Evolutionary conservation across 53 echinoderm and acorn worm species (phyloP), one percentile per base, ranked within the genome.

Genomic region (Holothuria scabra): DNA sequence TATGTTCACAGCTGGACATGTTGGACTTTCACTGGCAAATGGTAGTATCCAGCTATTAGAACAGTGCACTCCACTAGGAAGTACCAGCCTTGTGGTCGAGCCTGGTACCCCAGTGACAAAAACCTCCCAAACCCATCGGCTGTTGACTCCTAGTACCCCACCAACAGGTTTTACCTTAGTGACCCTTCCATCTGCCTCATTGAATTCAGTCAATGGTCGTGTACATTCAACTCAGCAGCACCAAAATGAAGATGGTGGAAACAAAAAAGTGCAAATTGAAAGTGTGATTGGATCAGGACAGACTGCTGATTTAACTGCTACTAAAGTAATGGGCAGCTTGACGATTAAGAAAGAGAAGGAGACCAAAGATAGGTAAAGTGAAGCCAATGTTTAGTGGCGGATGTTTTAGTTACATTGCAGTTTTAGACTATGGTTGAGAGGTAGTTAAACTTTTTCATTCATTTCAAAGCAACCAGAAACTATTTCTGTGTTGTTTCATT

Each of bases 1-100:
- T 0, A 49, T 69, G 11, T 86, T 83, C 20, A 59, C 90, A 9
- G 48, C 83, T 18, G 88, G 85, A 11, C 90, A 89, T 20, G 76
- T 93, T 32, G 96, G 96, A 18, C 71, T 96, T 49, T 89, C 93
- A 8, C 80, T 96, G 19, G 91, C 92, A 68, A 91, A 88, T 33
- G 91, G 89, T 14, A 92, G 87, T 41, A 84, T 93, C 25, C 79
- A n/a, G n/a, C n/a, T 93, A 22, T 65, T 93, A 59, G 92, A 92
- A 68, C 88, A 88, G 33, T 86, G 72, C 71, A 90, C 92, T 38
- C 76, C 88, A 25, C 89, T 72, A 46, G 69, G 79, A 6, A 88
- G 75, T 12, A 69, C 83, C 13, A 85, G 79, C 16, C 55, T 87
- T 28, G 67, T 88, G 8, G 87, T 93, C 65, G 93, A 91, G 52